Percentiles rank a stretch among this genome's conserved stretches.
Evolutionary conservation across 1,140 invertebrate species (phyloP).

Genomic region (Triops cancriformis): DNA sequence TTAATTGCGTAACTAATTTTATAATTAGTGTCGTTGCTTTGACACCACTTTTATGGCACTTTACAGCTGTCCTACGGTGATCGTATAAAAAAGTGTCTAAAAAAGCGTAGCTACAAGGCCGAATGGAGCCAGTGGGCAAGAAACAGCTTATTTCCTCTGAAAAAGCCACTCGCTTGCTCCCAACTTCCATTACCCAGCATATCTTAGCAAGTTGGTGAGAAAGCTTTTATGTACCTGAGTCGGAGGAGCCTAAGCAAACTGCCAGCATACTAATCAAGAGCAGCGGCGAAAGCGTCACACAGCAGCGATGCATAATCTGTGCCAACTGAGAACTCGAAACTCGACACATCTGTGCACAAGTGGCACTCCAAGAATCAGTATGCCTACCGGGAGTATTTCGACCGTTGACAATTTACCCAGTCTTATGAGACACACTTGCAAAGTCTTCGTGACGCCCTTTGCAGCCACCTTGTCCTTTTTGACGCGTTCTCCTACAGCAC

Average conservation of each 20-base stretch:
- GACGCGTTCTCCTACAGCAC: background rate
- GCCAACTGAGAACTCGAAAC: background rate
- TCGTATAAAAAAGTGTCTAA: background rate
- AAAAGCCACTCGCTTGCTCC: background rate
- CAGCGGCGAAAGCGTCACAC: conserved; percentile 3
- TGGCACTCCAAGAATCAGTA: no score
- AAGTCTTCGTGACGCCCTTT: background rate
- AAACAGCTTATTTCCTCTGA: background rate
- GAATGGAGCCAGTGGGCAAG: background rate
- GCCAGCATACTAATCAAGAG: conserved; percentile 10
- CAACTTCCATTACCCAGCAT: background rate
- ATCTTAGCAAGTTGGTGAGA: background rate
- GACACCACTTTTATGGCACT: no score
- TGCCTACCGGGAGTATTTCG: no score
- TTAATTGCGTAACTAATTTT: background rate
- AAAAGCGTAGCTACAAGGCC: background rate
- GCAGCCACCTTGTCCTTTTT: background rate
- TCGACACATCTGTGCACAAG: background rate
- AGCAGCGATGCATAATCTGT: conserved; percentile 9
- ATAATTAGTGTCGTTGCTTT: no score
- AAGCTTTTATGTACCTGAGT: conserved; percentile 10
- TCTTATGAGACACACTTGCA: background rate
- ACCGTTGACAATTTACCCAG: no score
- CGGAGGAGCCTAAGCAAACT: background rate
- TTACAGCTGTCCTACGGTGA: no score